phyloP scores from a whole-genome alignment of 2,888 invertebrate species.

The Chymomyza amoena region DNA sequence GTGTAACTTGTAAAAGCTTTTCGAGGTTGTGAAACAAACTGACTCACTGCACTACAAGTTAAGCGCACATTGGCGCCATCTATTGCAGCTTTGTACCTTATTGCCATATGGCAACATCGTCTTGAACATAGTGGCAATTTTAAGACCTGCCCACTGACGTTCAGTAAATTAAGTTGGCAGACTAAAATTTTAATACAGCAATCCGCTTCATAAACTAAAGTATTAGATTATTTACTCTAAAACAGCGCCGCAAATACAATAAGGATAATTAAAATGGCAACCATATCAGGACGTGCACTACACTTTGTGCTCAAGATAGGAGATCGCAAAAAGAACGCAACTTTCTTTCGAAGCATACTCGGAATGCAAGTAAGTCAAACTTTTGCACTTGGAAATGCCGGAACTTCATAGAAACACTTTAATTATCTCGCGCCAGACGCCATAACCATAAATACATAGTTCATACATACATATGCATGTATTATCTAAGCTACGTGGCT shows the following conservation, averaged over 20 bases:
- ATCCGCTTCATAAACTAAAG: not conserved
- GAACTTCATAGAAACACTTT: not conserved
- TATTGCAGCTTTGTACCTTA: not conserved
- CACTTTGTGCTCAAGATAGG: slow-evolving; percentile 99
- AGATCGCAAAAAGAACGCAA: slow-evolving; percentile 89
- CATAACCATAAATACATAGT: slow-evolving; percentile 15
- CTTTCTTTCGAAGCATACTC: slow-evolving; percentile 93
- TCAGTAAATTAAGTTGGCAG: not conserved
- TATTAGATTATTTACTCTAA: not conserved
- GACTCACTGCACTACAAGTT: too few species aligned
- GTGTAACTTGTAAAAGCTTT: not conserved
- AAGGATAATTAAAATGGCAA: slow-evolving; percentile 38
- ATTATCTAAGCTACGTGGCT: not conserved
- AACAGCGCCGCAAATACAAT: not conserved
- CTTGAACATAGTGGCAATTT: too few species aligned
- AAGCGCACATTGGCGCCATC: too few species aligned
- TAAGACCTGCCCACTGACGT: not conserved
- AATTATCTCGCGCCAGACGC: not conserved
- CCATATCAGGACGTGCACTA: slow-evolving; percentile 86
- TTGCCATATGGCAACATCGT: not conserved
- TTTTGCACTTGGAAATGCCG: not conserved
- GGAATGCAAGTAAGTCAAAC: slow-evolving; percentile 91
- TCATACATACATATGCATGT: not conserved
- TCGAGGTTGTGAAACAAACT: not conserved
- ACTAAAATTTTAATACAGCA: not conserved